These are phyloP conservation scores for Lasioglossum villosulum DNA, from an alignment of 2,888 invertebrate species.

Conservation along the genomic window DNA sequence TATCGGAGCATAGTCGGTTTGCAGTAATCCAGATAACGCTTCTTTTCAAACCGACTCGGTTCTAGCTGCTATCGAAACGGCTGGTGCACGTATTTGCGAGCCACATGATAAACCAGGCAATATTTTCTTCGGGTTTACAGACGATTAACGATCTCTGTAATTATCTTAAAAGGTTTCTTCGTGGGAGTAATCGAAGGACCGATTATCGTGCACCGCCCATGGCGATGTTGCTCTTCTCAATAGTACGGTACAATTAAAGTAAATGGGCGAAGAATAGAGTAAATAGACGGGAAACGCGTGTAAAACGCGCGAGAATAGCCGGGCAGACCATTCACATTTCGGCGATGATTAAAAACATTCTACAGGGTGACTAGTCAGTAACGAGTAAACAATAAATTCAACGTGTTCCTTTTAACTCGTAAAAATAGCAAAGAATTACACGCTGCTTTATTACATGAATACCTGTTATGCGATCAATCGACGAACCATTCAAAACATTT, in stretches of 20 bases:
- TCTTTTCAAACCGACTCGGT: conserved; percentile 36
- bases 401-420: not conserved
- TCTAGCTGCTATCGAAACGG: conserved; percentile 20
- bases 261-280: conserved; percentile 28
- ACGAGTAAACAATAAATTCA: conserved; percentile 16
- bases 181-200: conserved; percentile 59
- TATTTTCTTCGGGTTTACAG: conserved; percentile 52
- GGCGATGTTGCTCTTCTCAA: conserved; percentile 50
- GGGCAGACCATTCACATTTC: conserved; percentile 21
- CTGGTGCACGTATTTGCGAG: conserved; percentile 18
- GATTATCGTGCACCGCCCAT: conserved; percentile 58
- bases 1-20: conserved; percentile 26
- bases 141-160: conserved; percentile 63
- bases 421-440: conserved; percentile 19
- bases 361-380: not conserved
- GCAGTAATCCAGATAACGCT: conserved; percentile 36
- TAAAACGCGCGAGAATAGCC: conserved; percentile 12
- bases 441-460: not conserved
- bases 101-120: conserved; percentile 30
- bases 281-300: conserved; percentile 13
- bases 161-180: conserved; percentile 63
- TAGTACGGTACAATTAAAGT: conserved; percentile 36
- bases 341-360: conserved; percentile 20
- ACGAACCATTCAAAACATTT: conserved; percentile 11
- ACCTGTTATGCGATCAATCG: conserved; percentile 6